Conservation (phyloP, 2,888 invertebrate genomes). For the Xestoiulus laeticollis region DNA sequence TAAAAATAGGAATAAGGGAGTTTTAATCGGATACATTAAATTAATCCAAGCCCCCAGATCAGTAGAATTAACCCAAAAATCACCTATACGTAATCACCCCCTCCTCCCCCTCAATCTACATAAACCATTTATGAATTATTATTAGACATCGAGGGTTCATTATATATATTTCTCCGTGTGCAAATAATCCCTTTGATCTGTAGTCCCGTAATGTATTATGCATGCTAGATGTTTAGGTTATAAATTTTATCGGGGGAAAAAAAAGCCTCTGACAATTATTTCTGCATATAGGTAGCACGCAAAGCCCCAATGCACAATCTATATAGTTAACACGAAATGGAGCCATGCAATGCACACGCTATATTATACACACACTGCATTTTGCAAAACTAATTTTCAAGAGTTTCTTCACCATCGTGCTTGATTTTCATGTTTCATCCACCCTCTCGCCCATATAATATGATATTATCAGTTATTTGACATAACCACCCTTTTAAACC, state of each 20-base stretch:
- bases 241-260: constrained; percentile 30
- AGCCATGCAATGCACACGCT: not conserved
- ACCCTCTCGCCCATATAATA: constrained; percentile 5
- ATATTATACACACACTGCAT: not conserved
- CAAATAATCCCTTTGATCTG: constrained; percentile 39
- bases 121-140: constrained; percentile 14
- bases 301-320: not conserved
- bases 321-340: not conserved
- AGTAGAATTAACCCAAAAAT: not conserved
- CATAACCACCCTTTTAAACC: constrained; percentile 38
- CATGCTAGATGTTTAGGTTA: constrained; percentile 9
- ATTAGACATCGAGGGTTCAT: not conserved
- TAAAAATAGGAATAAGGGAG: not conserved
- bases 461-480: constrained; percentile 30
- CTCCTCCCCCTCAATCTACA: not conserved
- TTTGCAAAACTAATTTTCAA: constrained; percentile 18
- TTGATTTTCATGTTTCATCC: constrained; percentile 30
- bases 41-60: not conserved
- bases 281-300: not conserved
- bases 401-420: not conserved
- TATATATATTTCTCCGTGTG: not conserved
- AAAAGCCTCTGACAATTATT: not conserved
- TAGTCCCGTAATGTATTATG: not conserved
- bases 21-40: not conserved
- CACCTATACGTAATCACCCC: not conserved